Conservation (phyloP, 2,797 vertebrate species). For the Nyctalus aviator region DNA sequence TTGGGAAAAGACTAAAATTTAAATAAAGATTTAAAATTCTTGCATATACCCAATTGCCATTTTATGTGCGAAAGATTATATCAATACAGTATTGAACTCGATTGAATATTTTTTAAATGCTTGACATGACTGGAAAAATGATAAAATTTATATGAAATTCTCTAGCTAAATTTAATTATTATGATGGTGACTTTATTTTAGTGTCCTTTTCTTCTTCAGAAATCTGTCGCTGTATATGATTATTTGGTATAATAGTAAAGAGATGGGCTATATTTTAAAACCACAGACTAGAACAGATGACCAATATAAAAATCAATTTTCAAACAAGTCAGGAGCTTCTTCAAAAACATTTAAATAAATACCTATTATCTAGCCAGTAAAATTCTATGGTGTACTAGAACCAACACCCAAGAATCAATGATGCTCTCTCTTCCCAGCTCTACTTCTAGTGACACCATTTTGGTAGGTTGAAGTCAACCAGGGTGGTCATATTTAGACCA, state of each 20-base stretch:
- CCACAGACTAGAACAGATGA: neutral
- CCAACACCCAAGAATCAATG: neutral
- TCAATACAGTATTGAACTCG: neutral
- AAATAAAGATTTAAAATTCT: slow-evolving; percentile 58
- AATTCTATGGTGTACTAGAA: neutral
- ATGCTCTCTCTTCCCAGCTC: neutral
- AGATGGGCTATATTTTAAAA: neutral
- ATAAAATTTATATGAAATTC: neutral
- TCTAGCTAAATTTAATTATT: neutral
- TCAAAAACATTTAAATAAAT: neutral
- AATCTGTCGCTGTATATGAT: neutral
- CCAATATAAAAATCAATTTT: neutral
- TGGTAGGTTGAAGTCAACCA: neutral
- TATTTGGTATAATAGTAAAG: neutral
- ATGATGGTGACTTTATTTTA: neutral
- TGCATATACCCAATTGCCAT: neutral
- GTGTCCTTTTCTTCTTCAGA: slow-evolving; percentile 5
- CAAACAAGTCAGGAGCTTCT: neutral
- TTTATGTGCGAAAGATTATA: slow-evolving; percentile 34
- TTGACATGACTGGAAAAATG: neutral
- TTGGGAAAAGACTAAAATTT: slow-evolving; percentile 16
- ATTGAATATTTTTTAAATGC: neutral
- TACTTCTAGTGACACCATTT: neutral
- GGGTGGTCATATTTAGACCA: neutral
- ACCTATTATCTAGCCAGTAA: neutral